Conservation (phyloP, 2,888 invertebrate species). For the Hyppa rectilinea region DNA sequence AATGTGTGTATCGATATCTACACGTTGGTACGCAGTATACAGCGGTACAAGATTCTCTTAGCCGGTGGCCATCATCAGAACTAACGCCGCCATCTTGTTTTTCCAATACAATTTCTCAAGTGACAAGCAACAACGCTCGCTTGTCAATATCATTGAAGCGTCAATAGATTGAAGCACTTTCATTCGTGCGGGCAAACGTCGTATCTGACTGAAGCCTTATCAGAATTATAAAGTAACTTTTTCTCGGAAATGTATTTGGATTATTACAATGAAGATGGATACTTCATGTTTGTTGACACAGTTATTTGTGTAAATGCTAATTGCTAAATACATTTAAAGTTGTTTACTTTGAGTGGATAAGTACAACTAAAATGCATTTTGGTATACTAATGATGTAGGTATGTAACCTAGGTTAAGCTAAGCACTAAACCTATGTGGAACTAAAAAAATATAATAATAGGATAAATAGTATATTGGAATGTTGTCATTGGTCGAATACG, state of each 20-base stretch:
- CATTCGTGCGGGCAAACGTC: not conserved
- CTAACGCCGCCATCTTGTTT: too few species aligned
- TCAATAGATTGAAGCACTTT: too few species aligned
- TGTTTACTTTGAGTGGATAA: slow-evolving; percentile 23
- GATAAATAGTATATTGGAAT: too few species aligned
- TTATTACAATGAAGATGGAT: slow-evolving; percentile 45
- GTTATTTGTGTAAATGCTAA: slow-evolving; percentile 27
- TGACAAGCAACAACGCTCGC: too few species aligned
- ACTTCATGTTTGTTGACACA: slow-evolving; percentile 22
- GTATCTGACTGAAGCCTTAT: slow-evolving; percentile 26
- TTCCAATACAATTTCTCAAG: too few species aligned
- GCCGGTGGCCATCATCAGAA: too few species aligned
- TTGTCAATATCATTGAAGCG: too few species aligned
- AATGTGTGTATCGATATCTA: not conserved
- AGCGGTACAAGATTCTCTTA: too few species aligned
- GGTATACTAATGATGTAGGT: not conserved
- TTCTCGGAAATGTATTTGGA: slow-evolving; percentile 39
- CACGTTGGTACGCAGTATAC: not conserved
- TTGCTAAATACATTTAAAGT: slow-evolving; percentile 21
- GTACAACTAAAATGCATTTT: not conserved
- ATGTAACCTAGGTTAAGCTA: too few species aligned
- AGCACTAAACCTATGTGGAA: too few species aligned
- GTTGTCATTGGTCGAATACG: too few species aligned
- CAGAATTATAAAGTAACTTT: slow-evolving; percentile 33
- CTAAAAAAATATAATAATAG: too few species aligned